phyloP scores from a whole-genome alignment of 92 coral and sea anemone genomes.

The Actinernus sp. region DNA sequence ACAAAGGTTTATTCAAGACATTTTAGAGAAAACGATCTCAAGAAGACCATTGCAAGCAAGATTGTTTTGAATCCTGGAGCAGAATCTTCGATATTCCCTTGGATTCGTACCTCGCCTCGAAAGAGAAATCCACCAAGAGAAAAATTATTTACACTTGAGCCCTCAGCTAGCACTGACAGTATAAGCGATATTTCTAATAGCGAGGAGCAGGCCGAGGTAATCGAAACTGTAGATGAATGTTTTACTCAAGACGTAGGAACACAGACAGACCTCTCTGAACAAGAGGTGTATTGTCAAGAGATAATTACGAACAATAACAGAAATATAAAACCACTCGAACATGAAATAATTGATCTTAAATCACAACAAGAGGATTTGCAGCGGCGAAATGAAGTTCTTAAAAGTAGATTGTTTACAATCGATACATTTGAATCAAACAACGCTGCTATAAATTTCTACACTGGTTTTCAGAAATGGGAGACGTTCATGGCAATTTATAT shows the following conservation, averaged over 20 bases:
- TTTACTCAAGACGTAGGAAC: conserved; percentile 3
- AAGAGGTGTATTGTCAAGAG: conserved; percentile 13
- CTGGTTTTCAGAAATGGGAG: conserved; percentile 55
- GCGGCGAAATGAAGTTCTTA: conserved; percentile 8
- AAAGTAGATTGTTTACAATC: conserved; percentile 11
- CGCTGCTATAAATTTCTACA: conserved; percentile 27
- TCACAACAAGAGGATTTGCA: conserved; percentile 4
- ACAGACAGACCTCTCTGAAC: conserved; percentile 19
- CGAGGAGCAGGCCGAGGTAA: conserved; percentile 5
- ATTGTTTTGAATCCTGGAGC: conserved; percentile 9
- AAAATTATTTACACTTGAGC: conserved; percentile 8
- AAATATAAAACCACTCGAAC: conserved; percentile 7
- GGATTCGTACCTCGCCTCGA: conserved; percentile 45
- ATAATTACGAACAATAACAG: neutral
- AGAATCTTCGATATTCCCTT: conserved; percentile 43
- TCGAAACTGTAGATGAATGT: conserved; percentile 3
- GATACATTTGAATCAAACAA: conserved; percentile 5
- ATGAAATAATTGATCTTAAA: conserved; percentile 13
- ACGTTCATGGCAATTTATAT: conserved; percentile 24
- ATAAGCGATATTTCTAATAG: conserved; percentile 1
- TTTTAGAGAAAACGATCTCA: conserved; percentile 23
- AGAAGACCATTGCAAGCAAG: conserved; percentile 28
- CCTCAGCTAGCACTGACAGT: conserved; percentile 5
- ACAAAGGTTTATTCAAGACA: conserved; percentile 50
- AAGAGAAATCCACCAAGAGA: conserved; percentile 30